Percentiles rank a stretch among this genome's conserved stretches.
These are phyloP conservation scores for Melanotaenia maccullochi DNA, from an alignment of 2,797 vertebrate genomes.

Conservation along the genomic window DNA sequence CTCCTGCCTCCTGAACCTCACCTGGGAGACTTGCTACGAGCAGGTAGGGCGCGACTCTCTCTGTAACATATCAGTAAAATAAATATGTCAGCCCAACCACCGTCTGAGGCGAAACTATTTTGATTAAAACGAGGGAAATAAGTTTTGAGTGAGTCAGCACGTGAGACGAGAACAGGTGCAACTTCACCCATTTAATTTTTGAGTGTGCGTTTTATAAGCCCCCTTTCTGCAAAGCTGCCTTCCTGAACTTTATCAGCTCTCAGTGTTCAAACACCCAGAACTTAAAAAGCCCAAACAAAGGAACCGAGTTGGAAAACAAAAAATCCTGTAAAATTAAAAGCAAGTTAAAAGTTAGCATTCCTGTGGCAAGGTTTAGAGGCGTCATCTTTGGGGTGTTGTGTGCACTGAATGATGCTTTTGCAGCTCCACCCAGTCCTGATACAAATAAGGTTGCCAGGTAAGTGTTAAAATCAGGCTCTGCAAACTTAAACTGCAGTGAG, in stretches of 20 bases:
- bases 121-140: background rate
- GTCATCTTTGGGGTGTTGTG: conserved; percentile 14
- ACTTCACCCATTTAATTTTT: conserved; percentile 47
- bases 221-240: background rate
- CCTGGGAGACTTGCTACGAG: conserved; percentile 91
- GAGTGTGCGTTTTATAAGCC: background rate
- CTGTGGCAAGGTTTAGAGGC: conserved; percentile 52
- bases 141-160: conserved; percentile 14
- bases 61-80: background rate
- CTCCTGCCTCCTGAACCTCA: conserved; percentile 91
- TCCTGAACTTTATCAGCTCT: conserved; percentile 60
- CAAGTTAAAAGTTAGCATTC: conserved; percentile 49
- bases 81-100: background rate
- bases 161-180: conserved; percentile 27
- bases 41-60: conserved; percentile 85
- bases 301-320: conserved; percentile 70
- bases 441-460: conserved; percentile 49
- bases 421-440: conserved; percentile 19
- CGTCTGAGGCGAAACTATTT: background rate
- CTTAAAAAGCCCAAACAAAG: conserved; percentile 74
- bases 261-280: background rate
- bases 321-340: conserved; percentile 65
- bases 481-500: conserved; percentile 46
- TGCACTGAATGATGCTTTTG: conserved; percentile 33
- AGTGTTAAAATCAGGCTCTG: conserved; percentile 29